Percentiles rank a stretch among this genome's conserved stretches.
Conservation (phyloP, 2,888 invertebrate species). For the Ophonus ardosiacus region DNA sequence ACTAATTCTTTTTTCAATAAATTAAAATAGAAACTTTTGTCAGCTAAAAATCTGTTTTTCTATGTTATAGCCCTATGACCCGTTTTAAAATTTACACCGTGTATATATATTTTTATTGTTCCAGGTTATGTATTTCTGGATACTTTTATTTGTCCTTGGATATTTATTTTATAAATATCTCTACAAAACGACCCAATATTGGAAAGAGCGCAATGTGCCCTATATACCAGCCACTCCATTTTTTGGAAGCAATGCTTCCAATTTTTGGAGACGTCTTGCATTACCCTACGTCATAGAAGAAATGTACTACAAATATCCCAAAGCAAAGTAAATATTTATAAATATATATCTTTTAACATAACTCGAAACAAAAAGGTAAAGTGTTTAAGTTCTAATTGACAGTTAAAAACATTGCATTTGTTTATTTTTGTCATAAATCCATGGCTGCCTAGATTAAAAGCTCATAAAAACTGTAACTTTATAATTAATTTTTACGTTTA, state of each 20-base stretch:
- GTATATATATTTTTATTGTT: background rate
- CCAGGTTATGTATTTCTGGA: constrained; percentile 42
- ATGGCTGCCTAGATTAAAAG: no score
- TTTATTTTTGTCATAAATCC: no score
- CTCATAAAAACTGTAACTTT: no score
- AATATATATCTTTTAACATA: background rate
- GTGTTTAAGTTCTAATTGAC: no score
- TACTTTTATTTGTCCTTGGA: background rate
- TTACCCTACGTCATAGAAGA: background rate
- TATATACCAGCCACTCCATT: constrained; percentile 40
- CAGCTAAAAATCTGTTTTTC: no score
- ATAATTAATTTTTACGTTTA: no score
- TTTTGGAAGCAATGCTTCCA: constrained; percentile 30
- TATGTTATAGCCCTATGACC: no score
- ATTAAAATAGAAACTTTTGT: no score
- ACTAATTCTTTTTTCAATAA: no score
- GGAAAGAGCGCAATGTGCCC: constrained; percentile 44
- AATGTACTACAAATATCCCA: constrained; percentile 33
- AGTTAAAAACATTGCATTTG: no score
- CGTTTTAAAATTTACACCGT: no score
- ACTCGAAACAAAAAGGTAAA: no score
- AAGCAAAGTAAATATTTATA: constrained; percentile 50
- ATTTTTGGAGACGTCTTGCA: constrained; percentile 1
- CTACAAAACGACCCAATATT: constrained; percentile 39
- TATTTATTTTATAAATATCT: background rate